Conservation (phyloP, 1,140 invertebrate species). For the Wasmannia auropunctata region DNA sequence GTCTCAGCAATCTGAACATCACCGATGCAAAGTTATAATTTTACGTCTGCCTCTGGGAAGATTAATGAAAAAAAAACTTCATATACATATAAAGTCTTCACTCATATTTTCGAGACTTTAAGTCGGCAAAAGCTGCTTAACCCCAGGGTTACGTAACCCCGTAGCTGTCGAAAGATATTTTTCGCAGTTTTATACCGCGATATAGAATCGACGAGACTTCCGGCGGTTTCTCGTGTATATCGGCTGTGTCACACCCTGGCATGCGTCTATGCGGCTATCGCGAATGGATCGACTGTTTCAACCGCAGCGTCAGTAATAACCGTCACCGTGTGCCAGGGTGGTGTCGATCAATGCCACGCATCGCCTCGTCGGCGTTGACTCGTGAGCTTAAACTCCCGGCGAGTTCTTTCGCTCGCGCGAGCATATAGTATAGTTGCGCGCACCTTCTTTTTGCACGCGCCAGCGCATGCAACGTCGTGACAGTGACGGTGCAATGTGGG, state of each 20-base stretch:
- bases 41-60: background rate
- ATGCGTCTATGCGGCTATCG: background rate
- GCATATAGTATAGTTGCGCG: background rate
- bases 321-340: background rate
- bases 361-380: conserved; percentile 18
- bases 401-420: conserved; percentile 4
- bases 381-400: conserved; percentile 3
- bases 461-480: conserved; percentile 1
- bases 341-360: conserved; percentile 31
- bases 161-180: background rate
- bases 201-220: background rate
- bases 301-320: background rate
- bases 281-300: background rate
- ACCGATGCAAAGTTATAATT: background rate
- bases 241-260: background rate
- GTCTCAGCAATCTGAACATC: background rate
- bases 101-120: background rate
- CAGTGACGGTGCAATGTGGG: background rate
- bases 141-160: background rate
- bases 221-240: background rate
- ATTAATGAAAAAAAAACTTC: background rate
- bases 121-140: background rate
- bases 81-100: background rate
- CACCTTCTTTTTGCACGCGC: background rate
- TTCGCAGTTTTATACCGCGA: background rate